Conservation (phyloP, 2,113 vertebrate genomes). For the Rafetus swinhoei region DNA sequence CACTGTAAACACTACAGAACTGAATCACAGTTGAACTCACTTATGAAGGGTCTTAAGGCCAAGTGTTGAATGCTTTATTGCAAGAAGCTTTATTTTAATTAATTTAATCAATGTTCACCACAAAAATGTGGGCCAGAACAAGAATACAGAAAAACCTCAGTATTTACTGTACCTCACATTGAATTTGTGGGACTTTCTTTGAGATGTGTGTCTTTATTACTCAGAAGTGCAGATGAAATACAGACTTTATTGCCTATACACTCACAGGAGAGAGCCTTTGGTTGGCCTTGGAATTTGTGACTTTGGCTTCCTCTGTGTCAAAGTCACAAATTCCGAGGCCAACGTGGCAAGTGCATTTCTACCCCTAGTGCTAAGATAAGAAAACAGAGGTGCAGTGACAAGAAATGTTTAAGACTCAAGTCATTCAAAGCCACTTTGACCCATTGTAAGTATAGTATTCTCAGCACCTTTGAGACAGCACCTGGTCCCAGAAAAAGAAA, state of each 20-base stretch:
- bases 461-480: constrained; percentile 44
- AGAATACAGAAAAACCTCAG: constrained; percentile 21
- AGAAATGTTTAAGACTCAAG: neutral
- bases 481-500: constrained; percentile 26
- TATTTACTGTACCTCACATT: constrained; percentile 32
- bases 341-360: constrained; percentile 6
- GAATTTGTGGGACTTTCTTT: constrained; percentile 43
- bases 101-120: constrained; percentile 45
- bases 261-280: constrained; percentile 25
- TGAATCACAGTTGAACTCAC: constrained; percentile 69
- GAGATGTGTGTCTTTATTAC: constrained; percentile 36
- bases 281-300: too few species aligned
- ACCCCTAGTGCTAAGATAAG: constrained; percentile 18
- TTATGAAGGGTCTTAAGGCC: constrained; percentile 81
- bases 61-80: constrained; percentile 79
- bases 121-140: constrained; percentile 35
- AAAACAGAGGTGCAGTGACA: constrained; percentile 39
- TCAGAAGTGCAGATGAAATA: constrained; percentile 50
- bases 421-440: neutral
- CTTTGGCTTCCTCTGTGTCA: neutral
- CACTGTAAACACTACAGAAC: constrained; percentile 54
- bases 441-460: neutral
- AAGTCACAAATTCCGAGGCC: neutral
- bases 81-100: constrained; percentile 68
- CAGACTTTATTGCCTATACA: constrained; percentile 60